A percentile compares a stretch with the other conserved stretches of the same genome.
Conservation (phyloP, 1,140 invertebrate species). For the Lepidotrigona ventralis region DNA sequence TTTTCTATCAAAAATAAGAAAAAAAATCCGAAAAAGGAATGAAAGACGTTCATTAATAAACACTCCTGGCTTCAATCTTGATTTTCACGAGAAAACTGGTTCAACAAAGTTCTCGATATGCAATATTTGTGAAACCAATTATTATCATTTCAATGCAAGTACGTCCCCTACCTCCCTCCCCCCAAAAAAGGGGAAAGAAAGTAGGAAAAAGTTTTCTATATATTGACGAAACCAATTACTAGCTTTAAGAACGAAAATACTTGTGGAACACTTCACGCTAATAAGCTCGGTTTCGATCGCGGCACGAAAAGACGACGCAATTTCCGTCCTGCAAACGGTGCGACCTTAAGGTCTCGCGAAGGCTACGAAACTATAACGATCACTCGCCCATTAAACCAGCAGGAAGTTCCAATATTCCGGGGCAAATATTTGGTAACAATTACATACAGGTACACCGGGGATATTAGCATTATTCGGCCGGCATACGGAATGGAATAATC, state of each 20-base stretch:
- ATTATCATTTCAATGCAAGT: background rate
- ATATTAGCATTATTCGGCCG: slow-evolving; percentile 43
- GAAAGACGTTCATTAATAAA: background rate
- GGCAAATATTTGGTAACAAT: slow-evolving; percentile 51
- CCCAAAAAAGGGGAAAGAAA: background rate
- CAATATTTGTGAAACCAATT: background rate
- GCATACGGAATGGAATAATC: slow-evolving; percentile 46
- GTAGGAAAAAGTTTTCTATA: background rate
- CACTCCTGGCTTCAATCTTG: background rate
- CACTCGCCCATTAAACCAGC: slow-evolving; percentile 25
- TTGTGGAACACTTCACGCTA: background rate
- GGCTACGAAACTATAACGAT: slow-evolving; percentile 30
- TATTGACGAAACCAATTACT: slow-evolving; percentile 4
- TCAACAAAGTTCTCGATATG: background rate
- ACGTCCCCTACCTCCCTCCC: background rate
- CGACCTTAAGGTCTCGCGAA: slow-evolving; percentile 5
- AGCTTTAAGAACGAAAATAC: background rate
- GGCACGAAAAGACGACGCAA: background rate
- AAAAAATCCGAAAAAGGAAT: background rate
- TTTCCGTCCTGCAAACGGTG: slow-evolving; percentile 20
- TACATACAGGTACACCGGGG: slow-evolving; percentile 23
- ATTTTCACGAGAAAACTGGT: background rate
- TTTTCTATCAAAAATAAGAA: too few relatives aligned
- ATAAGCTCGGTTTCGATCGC: slow-evolving; percentile 5
- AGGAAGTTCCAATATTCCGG: slow-evolving; percentile 40